A percentile compares a stretch with the other conserved stretches of the same genome.
Conservation (phyloP, 2,888 invertebrate genomes). For the Anoplius nigerrimus region DNA sequence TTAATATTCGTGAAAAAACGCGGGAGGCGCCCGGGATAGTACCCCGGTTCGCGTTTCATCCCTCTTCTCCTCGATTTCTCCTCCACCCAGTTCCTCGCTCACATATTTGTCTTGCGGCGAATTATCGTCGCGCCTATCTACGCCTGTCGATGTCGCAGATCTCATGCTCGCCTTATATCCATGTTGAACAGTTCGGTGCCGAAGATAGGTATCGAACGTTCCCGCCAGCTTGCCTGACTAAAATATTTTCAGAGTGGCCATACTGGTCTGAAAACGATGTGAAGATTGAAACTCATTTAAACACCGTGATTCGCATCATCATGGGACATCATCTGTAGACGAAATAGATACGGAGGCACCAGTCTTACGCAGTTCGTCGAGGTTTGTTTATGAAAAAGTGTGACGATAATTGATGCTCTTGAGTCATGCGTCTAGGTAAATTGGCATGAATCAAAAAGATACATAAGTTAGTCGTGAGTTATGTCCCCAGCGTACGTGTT, state of each 20-base stretch:
- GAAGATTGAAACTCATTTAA: slow-evolving; percentile 41
- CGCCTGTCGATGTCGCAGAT: background rate
- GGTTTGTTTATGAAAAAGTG: background rate
- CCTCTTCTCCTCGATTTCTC: slow-evolving; percentile 24
- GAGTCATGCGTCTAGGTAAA: slow-evolving; percentile 9
- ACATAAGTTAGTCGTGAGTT: background rate
- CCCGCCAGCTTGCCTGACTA: too few species aligned
- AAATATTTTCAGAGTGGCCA: too few species aligned
- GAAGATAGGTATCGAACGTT: background rate
- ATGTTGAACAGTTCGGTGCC: background rate
- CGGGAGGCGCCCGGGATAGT: slow-evolving; percentile 17
- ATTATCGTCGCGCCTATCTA: slow-evolving; percentile 30
- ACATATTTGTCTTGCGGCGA: slow-evolving; percentile 45
- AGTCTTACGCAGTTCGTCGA: slow-evolving; percentile 12
- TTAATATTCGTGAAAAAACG: slow-evolving; percentile 54
- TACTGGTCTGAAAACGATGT: background rate
- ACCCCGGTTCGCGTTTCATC: slow-evolving; percentile 17
- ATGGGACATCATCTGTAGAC: slow-evolving; percentile 40
- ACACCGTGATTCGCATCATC: slow-evolving; percentile 46
- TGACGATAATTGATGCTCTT: too few species aligned
- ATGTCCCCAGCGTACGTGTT: background rate
- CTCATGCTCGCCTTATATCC: background rate
- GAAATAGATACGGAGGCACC: slow-evolving; percentile 24
- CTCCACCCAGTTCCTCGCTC: slow-evolving; percentile 18
- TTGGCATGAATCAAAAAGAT: background rate